phyloP scores from a whole-genome alignment of 1,140 invertebrate species.

The Argopecten irradians region DNA sequence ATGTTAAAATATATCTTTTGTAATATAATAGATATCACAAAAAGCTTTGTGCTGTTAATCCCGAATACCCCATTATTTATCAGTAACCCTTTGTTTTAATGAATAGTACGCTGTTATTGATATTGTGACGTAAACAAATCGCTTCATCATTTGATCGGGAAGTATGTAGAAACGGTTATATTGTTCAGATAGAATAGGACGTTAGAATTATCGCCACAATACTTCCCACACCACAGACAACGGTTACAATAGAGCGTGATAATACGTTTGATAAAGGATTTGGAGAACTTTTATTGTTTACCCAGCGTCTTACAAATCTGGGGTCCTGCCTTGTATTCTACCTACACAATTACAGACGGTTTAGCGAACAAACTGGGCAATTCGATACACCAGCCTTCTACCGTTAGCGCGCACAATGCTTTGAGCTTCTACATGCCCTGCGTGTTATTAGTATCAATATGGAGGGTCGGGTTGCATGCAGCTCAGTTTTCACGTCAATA shows the following conservation, averaged over 20 bases:
- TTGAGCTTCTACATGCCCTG: slow-evolving; percentile 47
- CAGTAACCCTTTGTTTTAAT: no score
- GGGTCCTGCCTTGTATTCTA: neutral
- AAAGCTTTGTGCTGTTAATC: no score
- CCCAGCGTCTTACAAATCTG: slow-evolving; percentile 5
- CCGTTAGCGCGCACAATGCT: slow-evolving; percentile 42
- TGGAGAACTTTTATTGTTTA: slow-evolving; percentile 2
- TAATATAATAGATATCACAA: no score
- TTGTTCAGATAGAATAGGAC: neutral
- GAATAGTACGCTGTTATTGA: neutral
- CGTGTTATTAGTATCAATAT: slow-evolving; percentile 56
- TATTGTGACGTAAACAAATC: neutral
- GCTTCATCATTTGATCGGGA: neutral
- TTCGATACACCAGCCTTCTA: neutral
- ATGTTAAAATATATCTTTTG: no score
- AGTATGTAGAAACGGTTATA: neutral
- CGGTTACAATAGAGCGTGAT: neutral
- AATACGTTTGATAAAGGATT: slow-evolving; percentile 14
- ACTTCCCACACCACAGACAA: neutral
- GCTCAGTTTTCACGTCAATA: slow-evolving; percentile 56
- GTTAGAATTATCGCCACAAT: neutral
- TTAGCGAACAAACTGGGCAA: slow-evolving; percentile 5
- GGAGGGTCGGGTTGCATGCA: slow-evolving; percentile 46
- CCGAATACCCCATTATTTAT: no score
- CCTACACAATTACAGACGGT: neutral